Base-by-base conservation (phyloP, 2,113 vertebrate genomes). In the Dascyllus trimaculatus region DNA sequence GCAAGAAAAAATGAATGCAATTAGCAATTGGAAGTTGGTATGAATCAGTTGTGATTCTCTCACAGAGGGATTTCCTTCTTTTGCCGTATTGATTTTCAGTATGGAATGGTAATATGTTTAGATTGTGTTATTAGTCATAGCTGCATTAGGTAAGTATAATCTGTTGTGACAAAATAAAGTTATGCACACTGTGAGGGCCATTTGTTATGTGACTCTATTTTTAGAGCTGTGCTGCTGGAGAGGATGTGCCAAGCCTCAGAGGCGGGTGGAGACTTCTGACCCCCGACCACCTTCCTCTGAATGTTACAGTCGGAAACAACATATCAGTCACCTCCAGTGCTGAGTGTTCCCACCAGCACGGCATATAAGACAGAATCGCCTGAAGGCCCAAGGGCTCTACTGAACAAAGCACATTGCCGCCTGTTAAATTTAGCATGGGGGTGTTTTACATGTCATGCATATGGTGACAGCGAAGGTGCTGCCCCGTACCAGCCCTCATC, bases 231-330 rank as follows among this genome's bases (percentile, higher is more conserved):
- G 66, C 59, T 25, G 19, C 72, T 80, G 60, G 54, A 83, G 48
- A 90, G 91, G 91, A 93, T 91, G 87, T 91, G 88, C 79, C 88
- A 87, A 85, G 85, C 75, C 72, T 67, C 72, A 84, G 75, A 76
- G 78, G 71, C n/a, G 76, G 85, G 81, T 54, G 85, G 88, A 82
- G 85, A 63, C 60, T 67, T 45, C 73, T 81, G 89, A 92, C 86
- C 91, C 81, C 81, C 85, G 76, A 76, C 87, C 89, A 82, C 85
- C 89, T 91, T 88, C 91, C 84, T 90, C 84, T 81, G 21, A 88
- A 83, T 75, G 82, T 84, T 86, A 82, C 84, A 88, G 82, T 89
- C 81, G 88, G 90, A 93, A 93, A 93, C 92, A 93, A 93, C 93
- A 93, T 57, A 90, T 92, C 89, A 91, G 83, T 91, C 91, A 91